Conservation (phyloP, 2,113 vertebrate genomes). For the Protomyctophum bolini region DNA sequence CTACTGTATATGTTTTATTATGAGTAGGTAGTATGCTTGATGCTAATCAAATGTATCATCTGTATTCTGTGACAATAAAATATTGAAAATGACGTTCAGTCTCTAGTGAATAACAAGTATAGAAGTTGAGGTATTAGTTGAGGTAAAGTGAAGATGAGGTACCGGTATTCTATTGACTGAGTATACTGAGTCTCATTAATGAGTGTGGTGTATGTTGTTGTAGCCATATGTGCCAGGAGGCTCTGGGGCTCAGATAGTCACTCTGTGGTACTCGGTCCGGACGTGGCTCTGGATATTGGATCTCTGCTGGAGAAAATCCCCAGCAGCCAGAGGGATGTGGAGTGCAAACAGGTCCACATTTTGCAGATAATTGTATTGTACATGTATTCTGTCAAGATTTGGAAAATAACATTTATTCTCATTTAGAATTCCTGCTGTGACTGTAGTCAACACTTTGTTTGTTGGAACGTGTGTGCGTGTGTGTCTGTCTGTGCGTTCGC, state of each 20-base stretch:
- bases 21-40: neutral
- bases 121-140: too few species aligned
- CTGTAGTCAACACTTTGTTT: too few species aligned
- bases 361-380: too few species aligned
- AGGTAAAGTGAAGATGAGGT: neutral
- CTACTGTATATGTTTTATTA: too few species aligned
- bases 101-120: neutral
- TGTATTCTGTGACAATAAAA: neutral
- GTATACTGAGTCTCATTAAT: neutral
- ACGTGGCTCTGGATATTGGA: slow-evolving; percentile 76
- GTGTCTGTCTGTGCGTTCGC: neutral
- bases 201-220: neutral
- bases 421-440: neutral
- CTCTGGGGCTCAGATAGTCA: slow-evolving; percentile 10
- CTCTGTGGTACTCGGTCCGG: slow-evolving; percentile 60
- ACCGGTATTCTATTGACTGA: too few species aligned
- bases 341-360: slow-evolving; percentile 79
- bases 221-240: slow-evolving; percentile 48
- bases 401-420: neutral
- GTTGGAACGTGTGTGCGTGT: too few species aligned
- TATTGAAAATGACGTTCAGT: neutral
- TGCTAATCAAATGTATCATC: slow-evolving; percentile 41
- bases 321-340: slow-evolving; percentile 56
- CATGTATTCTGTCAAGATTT: neutral
- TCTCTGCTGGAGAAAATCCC: slow-evolving; percentile 78